Conservation (phyloP, 2,797 vertebrate genomes). For the Crenuchus spilurus region DNA sequence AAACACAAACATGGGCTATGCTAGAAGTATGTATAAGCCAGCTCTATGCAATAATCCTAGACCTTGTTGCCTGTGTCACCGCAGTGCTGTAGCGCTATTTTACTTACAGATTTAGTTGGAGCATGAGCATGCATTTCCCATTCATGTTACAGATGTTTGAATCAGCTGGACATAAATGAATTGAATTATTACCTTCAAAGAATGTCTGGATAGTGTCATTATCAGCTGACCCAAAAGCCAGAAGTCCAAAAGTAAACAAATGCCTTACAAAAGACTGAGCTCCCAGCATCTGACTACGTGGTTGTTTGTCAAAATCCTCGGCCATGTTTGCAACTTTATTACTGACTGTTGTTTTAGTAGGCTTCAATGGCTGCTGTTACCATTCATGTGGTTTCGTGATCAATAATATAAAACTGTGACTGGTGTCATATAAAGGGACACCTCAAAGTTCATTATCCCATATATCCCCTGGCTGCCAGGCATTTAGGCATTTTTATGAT, state of each 20-base stretch:
- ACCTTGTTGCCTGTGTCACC: not conserved
- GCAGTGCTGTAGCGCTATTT: not conserved
- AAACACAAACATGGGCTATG: constrained; percentile 7
- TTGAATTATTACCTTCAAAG: not conserved
- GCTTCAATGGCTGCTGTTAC: no score
- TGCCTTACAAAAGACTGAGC: no score
- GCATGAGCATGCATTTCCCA: not conserved
- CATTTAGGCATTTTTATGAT: no score
- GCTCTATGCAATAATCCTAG: constrained; percentile 17
- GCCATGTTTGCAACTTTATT: no score
- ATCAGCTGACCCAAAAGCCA: not conserved
- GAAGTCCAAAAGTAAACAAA: not conserved
- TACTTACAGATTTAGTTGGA: not conserved
- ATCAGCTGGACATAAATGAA: not conserved
- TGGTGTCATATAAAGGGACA: no score
- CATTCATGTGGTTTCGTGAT: no score
- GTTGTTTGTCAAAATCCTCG: no score
- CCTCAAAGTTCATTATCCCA: no score
- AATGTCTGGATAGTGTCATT: not conserved
- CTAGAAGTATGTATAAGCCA: not conserved
- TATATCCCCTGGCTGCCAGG: no score
- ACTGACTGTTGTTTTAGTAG: no score
- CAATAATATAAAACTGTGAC: no score
- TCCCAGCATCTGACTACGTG: no score
- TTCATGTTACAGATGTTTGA: not conserved